Base-by-base conservation (phyloP, 2,888 invertebrate species). In the Colletes collaris region DNA sequence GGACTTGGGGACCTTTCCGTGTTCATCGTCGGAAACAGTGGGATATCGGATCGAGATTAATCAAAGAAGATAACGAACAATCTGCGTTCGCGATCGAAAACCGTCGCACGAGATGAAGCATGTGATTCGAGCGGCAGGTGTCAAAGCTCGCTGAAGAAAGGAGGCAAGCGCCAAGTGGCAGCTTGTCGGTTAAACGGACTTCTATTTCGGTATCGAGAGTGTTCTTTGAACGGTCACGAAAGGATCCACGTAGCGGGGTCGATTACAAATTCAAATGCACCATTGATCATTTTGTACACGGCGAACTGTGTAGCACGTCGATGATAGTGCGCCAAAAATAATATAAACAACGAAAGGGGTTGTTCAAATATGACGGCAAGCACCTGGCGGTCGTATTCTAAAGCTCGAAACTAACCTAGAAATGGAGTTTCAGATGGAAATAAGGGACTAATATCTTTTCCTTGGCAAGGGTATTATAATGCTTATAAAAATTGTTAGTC, bases 51-150 rank as follows among this genome's bases (percentile, higher is more conserved):
- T 78, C 69, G 76, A 50, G 78, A 78, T 78, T 69, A 76, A 76
- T 76, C 78, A 76, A 76, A 78, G 55, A 78, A 76, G 78, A 78
- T 78, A 78, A 35, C 3, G 44, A 7, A 10, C 11, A 76, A 78
- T 78, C 78, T 78, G 60, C 40, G 13, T 3, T 59, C 44, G 60
- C 64, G 60, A 78, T 78, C 78, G 76, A 19, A 62, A 76, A 77
- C 63, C 63, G 76, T 68, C 74, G 77, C 68, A 37, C 76, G 37
- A 68, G 49, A 64, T 65, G 52, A 76, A 35, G 13, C 58, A 53
- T 76, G 76, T 69, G 78, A 78, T 78, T 78, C 64, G 64, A 55
- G 19, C 53, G 65, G 76, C 78, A 78, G 78, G 78, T 78, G 78
- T 78, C 76, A 69, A 76, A 76, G 76, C 76, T 69, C 35, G 58